A percentile compares a stretch with the other conserved stretches of the same genome.
Conservation (phyloP, 2,113 vertebrate genomes). For the Archocentrus centrarchus region DNA sequence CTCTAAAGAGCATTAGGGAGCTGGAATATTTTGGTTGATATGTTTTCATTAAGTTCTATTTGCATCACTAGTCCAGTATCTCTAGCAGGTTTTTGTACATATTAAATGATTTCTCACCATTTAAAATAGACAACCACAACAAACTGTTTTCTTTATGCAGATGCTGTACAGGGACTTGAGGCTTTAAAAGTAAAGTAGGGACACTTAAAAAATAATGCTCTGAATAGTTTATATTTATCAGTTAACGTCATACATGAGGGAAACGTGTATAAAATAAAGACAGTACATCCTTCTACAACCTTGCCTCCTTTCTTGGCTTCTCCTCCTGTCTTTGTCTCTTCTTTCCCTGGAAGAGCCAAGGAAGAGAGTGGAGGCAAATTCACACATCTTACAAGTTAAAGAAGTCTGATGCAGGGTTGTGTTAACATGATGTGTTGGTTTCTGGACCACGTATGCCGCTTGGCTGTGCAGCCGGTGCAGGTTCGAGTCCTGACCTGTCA, state of each 20-base stretch:
- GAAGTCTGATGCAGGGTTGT: too few relatives aligned
- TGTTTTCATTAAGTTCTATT: not conserved
- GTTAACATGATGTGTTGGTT: too few relatives aligned
- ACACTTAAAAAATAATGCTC: not conserved
- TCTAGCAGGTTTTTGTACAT: not conserved
- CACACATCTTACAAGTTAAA: too few relatives aligned
- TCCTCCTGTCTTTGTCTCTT: not conserved
- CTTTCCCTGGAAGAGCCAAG: not conserved
- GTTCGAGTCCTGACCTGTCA: too few relatives aligned
- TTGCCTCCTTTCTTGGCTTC: too few relatives aligned
- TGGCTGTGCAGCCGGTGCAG: too few relatives aligned
- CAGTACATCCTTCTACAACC: too few relatives aligned
- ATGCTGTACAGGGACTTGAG: not conserved
- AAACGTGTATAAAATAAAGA: too few relatives aligned
- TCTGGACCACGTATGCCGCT: too few relatives aligned
- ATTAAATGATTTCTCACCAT: not conserved
- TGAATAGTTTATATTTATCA: not conserved
- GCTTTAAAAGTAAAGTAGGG: not conserved
- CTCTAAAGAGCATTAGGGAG: too few relatives aligned
- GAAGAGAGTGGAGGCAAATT: too few relatives aligned
- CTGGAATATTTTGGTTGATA: not conserved
- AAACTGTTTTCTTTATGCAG: too few relatives aligned
- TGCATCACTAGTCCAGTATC: not conserved
- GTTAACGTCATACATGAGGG: not conserved
- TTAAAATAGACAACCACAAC: not conserved